A percentile compares a stretch with the other conserved stretches of the same genome.
Conservation (phyloP, 37 sponge, comb jelly and placozoan species). For the Oopsacas minuta region DNA sequence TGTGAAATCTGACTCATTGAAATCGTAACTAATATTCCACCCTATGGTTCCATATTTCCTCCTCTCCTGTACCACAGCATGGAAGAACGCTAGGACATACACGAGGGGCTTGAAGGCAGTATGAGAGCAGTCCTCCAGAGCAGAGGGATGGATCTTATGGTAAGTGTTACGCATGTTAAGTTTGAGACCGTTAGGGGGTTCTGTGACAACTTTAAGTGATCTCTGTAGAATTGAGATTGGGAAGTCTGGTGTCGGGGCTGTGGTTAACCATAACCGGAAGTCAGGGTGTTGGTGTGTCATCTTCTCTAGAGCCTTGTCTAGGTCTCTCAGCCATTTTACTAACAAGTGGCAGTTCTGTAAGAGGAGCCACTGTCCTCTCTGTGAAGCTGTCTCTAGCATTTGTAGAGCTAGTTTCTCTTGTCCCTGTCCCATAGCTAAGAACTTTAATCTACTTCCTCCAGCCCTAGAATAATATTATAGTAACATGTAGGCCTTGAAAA, state of each 20-base stretch:
- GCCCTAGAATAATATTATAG: too few species aligned
- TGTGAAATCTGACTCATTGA: constrained; percentile 96
- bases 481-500: too few species aligned
- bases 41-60: constrained; percentile 99
- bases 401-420: constrained; percentile 95
- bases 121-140: constrained; percentile 71
- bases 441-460: constrained; percentile 95
- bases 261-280: constrained; percentile 97
- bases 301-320: constrained; percentile 89
- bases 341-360: constrained; percentile 95
- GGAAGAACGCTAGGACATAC: constrained; percentile 93
- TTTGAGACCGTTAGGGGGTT: constrained; percentile 97
- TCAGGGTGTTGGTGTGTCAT: constrained; percentile 93
- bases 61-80: constrained; percentile 97
- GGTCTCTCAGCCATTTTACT: constrained; percentile 83
- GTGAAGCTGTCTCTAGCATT: constrained; percentile 81
- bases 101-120: constrained; percentile 79
- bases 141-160: constrained; percentile 59
- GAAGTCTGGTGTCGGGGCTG: constrained; percentile 90
- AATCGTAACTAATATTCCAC: constrained; percentile 98
- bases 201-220: constrained; percentile 89
- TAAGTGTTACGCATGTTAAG: constrained; percentile 91
- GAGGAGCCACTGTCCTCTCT: constrained; percentile 97
- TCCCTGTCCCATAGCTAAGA: constrained; percentile 99
- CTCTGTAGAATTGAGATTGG: constrained; percentile 90